Evolutionary conservation across 2,888 invertebrate genomes (phyloP), one percentile per base, ranked within the genome.

Genomic region (Dicroscelio sp.): DNA sequence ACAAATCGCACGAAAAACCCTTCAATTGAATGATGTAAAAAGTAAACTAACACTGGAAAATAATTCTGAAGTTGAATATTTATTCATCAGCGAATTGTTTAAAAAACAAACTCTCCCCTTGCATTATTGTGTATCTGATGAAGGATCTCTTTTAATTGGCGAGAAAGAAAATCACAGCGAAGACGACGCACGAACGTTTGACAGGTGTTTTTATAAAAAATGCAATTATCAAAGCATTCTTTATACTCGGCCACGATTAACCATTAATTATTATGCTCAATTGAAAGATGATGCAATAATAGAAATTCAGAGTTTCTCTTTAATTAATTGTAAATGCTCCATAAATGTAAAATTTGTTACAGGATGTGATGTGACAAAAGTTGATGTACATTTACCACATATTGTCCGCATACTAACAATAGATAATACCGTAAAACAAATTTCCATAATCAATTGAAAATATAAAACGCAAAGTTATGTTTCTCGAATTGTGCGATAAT

Each of bases 301-400:
- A 31, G 23, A 65, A 65, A 65, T 79, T 33, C 55, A 75, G 23
- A 75, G 31, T 55, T 75, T 75, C 10, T 76, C 76, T 30, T 76
- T 58, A 60, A 76, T 76, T 35, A 76, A 76, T 60, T 23, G 27
- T 14, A 76, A 58, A 76, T 76, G 76, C 60, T 76, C 58, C 23
- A 20, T 23, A n/a, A 76, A 76, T 31, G 76, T 76, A 1, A 76
- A 58, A 76, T 58, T 25, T 31, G 0, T 76, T 1, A 35, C 58
- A 35, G 76, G 35, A 25, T 8, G 31, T 17, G 5, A 23, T 8
- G 63, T 58, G n/a, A 25, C 43, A 0, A 27, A 73, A 30, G 48
- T 73, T 52, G 43, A 69, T 6, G 43, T 52, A 67, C 23, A 35
- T 30, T 30, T 67, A 30, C 27, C 67, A 23, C 67, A 67, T 67